Base-by-base conservation (phyloP, 30 jellyfish, hydroid and myxozoan species). In the Calvadosia cruxmelitensis region DNA sequence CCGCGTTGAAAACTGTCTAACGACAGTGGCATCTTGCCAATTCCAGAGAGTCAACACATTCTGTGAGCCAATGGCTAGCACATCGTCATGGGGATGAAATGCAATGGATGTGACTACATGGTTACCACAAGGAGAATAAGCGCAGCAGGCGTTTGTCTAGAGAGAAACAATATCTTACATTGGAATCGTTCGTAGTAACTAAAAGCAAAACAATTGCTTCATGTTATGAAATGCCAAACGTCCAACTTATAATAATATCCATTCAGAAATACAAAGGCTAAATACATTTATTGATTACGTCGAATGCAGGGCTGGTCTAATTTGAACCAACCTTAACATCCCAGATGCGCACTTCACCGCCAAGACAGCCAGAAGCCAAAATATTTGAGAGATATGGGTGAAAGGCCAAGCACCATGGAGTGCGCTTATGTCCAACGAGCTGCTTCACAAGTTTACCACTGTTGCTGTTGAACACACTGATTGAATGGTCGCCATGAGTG, bases 341-440 rank as follows among this genome's bases (percentile, higher is more conserved):
- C 96, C 96, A 87, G 61, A 87, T 64, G 31, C 85, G 77, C n/a
- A 87, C 85, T 76, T 87, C 93, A 20, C 96, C 94, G 50, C 93
- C 86, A 51, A 87, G 66, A 28, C 95, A 87, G 29, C 96, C 96
- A 27, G 96, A 79, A 13, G 96, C 96, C 24, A 87, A 27, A 2
- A 87, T 72, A 34, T 64, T 69, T 78, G 76, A 71, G 66, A 34
- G 70, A 63, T 30, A 32, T 13, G 96, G 96, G 50, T 86, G 94
- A 52, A 80, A 86, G 24, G 73, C 23, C 3, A 75, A 36, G 53
- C 82, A 73, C 96, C 96, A 86, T 0, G 96, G 86, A 23, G 96
- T 67, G 29, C 96, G 67, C 24, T 76, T 5, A 71, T 86, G 96
- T 0, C 96, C 93, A 20, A 15, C 16, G 50, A 86, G 53, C 12